Base-by-base conservation (phyloP, 2,113 vertebrate species). In the Origma solitaria region DNA sequence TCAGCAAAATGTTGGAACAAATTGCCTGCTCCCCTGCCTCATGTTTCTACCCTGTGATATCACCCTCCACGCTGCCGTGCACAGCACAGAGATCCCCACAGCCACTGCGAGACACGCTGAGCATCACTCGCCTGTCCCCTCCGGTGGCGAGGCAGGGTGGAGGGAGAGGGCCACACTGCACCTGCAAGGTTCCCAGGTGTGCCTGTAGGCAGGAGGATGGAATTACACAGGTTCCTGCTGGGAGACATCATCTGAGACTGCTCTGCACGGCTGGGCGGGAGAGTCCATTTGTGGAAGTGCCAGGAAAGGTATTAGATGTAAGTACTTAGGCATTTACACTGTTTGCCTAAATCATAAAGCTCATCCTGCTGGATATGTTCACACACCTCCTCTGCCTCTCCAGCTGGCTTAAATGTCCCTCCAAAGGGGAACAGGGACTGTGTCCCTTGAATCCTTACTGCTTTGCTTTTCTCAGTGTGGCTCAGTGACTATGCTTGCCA, bases 261-360 rank as follows among this genome's bases (percentile, higher is more conserved):
- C 69, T 89, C 47, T 47, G 73, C 58, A n/a, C 2, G 9, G n/a
- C 40, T 54, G 60, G 33, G 42, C 50, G 50, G 68, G 51, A 47
- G 24, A 85, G 62, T 28, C 33, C 23, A 33, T 68, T 80, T 40
- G 50, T 58, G 45, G 68, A 72, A 83, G 64, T 11, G 7, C 50
- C 62, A 30, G 83, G 35, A 58, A 91, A 13, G 42, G 51, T n/a
- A 51, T 86, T 49, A 83, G 21, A 0, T 66, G 9, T 86, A 61
- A 82, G 60, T 60, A 85, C 56, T 53, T 38, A 50, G 62, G 69
- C 82, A 83, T 58, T 95, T 77, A 53, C 62, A 47, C n/a, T 78
- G 71, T 88, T 92, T 95, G 91, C 58, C 40, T 93, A 80, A 93
- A 78, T 86, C 72, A 54, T 81, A 44, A 90, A 84, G 30, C 54